phyloP scores from a whole-genome alignment of 2,797 vertebrate species.

The Gallinago solitaria region DNA sequence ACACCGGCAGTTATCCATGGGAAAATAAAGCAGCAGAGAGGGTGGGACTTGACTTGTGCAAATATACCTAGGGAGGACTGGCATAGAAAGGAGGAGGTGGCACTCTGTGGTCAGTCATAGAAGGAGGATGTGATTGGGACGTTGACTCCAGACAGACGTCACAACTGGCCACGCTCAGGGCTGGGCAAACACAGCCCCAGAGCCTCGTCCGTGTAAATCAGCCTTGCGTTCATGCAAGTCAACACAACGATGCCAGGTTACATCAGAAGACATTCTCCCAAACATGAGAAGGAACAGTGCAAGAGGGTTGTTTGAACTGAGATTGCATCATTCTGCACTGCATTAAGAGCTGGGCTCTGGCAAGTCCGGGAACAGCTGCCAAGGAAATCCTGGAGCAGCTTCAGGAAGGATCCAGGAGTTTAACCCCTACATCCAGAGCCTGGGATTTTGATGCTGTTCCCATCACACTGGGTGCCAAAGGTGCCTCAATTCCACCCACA shows the following conservation, averaged over 20 bases:
- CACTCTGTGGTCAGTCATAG: not conserved
- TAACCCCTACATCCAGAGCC: not conserved
- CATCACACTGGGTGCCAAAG: not conserved
- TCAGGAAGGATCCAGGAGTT: not conserved
- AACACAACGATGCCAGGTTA: not conserved
- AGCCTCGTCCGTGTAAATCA: not conserved
- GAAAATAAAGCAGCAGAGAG: not conserved
- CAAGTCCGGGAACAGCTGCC: not conserved
- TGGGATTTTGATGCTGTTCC: not conserved
- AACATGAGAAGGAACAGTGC: not conserved
- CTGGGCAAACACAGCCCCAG: not conserved
- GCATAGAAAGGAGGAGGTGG: not conserved
- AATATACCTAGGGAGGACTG: constrained; percentile 30
- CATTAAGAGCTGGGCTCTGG: not conserved
- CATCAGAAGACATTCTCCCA: not conserved
- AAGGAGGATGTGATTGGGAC: not conserved
- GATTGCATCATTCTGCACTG: not conserved
- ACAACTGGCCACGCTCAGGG: not conserved
- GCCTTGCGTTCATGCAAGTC: not conserved
- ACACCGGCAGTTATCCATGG: not conserved
- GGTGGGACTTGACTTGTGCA: not conserved
- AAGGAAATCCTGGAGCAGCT: constrained; percentile 21
- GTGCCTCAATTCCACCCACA: not conserved
- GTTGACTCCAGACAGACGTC: not conserved
- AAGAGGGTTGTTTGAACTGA: not conserved